A percentile compares a stretch with the other conserved stretches of the same genome.
Evolutionary conservation across 2,797 vertebrate genomes (phyloP).

Genomic region (Myotis pilosus): DNA sequence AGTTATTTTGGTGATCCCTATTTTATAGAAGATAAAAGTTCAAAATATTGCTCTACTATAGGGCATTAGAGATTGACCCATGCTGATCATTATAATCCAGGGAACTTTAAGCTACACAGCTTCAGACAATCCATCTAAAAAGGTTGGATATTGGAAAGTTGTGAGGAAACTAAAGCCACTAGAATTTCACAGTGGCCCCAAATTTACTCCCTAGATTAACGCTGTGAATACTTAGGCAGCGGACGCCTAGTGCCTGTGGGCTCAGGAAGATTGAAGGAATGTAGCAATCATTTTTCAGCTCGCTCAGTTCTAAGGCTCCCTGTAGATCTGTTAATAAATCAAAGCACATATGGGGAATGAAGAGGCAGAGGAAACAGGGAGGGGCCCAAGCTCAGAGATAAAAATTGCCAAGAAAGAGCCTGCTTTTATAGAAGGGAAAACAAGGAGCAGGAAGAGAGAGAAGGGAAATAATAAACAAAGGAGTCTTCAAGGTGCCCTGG

Average conservation of each 20-base stretch:
- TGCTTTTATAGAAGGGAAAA: not conserved
- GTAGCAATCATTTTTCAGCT: constrained; percentile 14
- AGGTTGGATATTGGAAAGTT: not conserved
- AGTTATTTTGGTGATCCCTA: not conserved
- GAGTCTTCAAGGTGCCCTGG: not conserved
- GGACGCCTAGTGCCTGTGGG: not conserved
- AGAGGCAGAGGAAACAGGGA: constrained; percentile 25
- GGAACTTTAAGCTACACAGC: not conserved
- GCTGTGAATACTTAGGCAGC: not conserved
- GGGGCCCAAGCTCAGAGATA: not conserved
- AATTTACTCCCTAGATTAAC: constrained; percentile 37
- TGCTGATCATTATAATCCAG: not conserved
- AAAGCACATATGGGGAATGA: constrained; percentile 8
- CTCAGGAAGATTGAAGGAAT: constrained; percentile 47
- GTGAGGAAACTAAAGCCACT: constrained; percentile 41
- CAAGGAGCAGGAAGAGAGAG: not conserved
- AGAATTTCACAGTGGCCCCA: constrained; percentile 24
- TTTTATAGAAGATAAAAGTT: constrained; percentile 18
- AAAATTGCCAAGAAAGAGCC: constrained; percentile 10
- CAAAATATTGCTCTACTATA: not conserved
- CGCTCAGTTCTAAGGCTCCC: constrained; percentile 22
- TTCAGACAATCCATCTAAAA: not conserved
- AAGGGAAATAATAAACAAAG: constrained; percentile 42
- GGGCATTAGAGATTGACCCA: not conserved
- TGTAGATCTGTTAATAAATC: constrained; percentile 55